Conservation (phyloP, 2,797 vertebrate species). For the Poeciliopsis infans region DNA sequence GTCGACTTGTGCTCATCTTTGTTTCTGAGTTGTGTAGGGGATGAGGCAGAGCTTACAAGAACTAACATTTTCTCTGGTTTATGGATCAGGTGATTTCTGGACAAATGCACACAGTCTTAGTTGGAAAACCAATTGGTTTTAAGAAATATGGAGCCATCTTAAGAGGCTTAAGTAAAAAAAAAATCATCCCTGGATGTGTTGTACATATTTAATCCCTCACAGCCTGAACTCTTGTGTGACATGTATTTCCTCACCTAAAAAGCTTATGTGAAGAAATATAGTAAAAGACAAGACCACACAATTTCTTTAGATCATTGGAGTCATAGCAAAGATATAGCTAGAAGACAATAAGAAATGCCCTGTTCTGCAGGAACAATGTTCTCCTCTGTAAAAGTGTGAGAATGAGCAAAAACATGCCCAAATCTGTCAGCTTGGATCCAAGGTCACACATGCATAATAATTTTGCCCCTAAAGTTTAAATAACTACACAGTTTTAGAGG, state of each 20-base stretch:
- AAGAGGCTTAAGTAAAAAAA: conserved; percentile 83
- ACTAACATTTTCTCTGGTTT: conserved; percentile 53
- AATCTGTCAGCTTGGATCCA: conserved; percentile 53
- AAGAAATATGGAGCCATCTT: conserved; percentile 79
- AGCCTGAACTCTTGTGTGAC: conserved; percentile 72
- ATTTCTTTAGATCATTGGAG: conserved; percentile 33
- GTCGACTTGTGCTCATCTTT: conserved; percentile 66
- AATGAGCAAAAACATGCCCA: conserved; percentile 29
- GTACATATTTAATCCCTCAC: conserved; percentile 82
- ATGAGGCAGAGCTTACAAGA: conserved; percentile 39
- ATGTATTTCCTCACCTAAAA: conserved; percentile 63
- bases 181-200: conserved; percentile 82
- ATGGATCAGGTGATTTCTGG: conserved; percentile 72
- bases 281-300: conserved; percentile 12
- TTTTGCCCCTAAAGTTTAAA: conserved; percentile 12
- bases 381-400: conserved; percentile 42
- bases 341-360: conserved; percentile 45
- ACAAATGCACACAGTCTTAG: conserved; percentile 67
- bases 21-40: conserved; percentile 50
- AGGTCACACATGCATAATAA: conserved; percentile 52
- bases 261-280: conserved; percentile 42
- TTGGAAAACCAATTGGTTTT: conserved; percentile 77
- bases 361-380: conserved; percentile 50
- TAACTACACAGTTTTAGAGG: not conserved
- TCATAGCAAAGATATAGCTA: conserved; percentile 41